Evolutionary conservation across 2,888 invertebrate genomes (phyloP).

Genomic region (Lasioglossum villosulum): DNA sequence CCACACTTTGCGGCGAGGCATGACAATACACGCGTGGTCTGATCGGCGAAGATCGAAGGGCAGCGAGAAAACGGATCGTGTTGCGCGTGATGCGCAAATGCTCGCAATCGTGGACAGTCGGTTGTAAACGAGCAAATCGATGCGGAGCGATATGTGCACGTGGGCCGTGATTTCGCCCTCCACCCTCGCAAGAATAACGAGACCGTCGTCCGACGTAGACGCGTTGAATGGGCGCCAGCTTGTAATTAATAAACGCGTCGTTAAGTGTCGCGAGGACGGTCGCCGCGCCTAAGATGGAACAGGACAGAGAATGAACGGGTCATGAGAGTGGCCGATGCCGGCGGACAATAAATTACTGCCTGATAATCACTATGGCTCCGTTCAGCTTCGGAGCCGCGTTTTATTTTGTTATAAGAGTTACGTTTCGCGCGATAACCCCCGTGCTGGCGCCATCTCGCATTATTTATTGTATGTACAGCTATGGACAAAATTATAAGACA

Average conservation of each 20-base stretch:
- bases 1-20: too few species aligned
- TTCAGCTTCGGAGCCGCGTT: slow-evolving; percentile 56
- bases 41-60: not conserved
- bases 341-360: slow-evolving; percentile 70
- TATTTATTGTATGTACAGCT: slow-evolving; percentile 70
- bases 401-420: slow-evolving; percentile 77
- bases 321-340: slow-evolving; percentile 55
- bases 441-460: slow-evolving; percentile 78
- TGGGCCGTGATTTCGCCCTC: slow-evolving; percentile 38
- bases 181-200: slow-evolving; percentile 53
- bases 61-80: not conserved
- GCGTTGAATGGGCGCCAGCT: slow-evolving; percentile 61
- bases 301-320: slow-evolving; percentile 48
- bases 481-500: too few species aligned
- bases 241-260: slow-evolving; percentile 72
- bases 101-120: slow-evolving; percentile 23
- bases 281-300: slow-evolving; percentile 27
- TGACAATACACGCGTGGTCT: not conserved
- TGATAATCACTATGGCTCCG: slow-evolving; percentile 70
- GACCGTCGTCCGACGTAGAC: slow-evolving; percentile 39
- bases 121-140: slow-evolving; percentile 23
- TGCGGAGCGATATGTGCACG: slow-evolving; percentile 13
- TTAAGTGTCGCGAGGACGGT: slow-evolving; percentile 56
- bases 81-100: slow-evolving; percentile 36
- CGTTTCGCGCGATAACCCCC: slow-evolving; percentile 79